These are phyloP conservation scores for Platorchestia sp. DNA, from an alignment of 1,140 invertebrate species.

Conservation along the genomic window DNA sequence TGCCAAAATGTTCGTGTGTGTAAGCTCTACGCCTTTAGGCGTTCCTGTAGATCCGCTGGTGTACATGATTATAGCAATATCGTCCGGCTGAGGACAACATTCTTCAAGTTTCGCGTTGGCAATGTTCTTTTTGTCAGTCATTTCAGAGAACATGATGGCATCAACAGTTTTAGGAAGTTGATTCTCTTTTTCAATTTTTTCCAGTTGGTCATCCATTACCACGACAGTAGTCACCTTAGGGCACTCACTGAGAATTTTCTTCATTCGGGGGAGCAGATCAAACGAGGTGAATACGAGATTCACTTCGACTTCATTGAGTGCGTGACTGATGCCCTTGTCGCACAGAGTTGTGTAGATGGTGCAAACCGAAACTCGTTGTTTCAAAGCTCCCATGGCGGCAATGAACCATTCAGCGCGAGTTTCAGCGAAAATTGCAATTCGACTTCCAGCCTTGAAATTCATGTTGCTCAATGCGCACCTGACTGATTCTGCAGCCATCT, in stretches of 20 bases:
- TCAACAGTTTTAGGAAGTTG: conserved; percentile 30
- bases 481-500: conserved; percentile 71
- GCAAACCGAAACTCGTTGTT: conserved; percentile 72
- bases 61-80: conserved; percentile 74
- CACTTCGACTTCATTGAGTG: conserved; percentile 76
- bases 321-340: conserved; percentile 75
- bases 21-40: conserved; percentile 72
- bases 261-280: conserved; percentile 62
- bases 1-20: conserved; percentile 90
- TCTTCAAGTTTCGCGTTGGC: not conserved
- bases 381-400: conserved; percentile 73
- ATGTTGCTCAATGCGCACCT: conserved; percentile 70
- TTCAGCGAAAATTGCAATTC: conserved; percentile 76
- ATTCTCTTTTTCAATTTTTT: conserved; percentile 58
- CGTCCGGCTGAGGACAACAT: conserved; percentile 66
- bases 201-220: conserved; percentile 66
- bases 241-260: conserved; percentile 59
- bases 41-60: conserved; percentile 74
- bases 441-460: conserved; percentile 72
- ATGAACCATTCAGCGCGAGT: conserved; percentile 77
- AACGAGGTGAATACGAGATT: conserved; percentile 68
- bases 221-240: conserved; percentile 61
- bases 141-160: conserved; percentile 29
- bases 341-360: conserved; percentile 78
- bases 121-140: not conserved